These are phyloP conservation scores for Lasioglossum oenotherae DNA, from an alignment of 2,888 invertebrate species.

Conservation along the genomic window DNA sequence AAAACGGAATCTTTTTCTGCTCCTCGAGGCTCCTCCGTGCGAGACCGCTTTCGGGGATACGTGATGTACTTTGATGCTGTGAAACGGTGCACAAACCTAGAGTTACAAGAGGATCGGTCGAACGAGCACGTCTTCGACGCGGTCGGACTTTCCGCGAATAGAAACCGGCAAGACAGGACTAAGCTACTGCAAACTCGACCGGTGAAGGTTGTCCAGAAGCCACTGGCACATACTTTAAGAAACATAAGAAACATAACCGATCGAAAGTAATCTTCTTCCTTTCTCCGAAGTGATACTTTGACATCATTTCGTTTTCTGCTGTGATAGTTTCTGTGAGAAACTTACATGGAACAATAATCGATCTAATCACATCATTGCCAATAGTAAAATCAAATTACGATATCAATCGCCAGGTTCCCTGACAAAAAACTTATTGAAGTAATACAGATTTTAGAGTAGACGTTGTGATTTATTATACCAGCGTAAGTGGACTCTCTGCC, in stretches of 20 bases:
- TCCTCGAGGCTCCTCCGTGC: neutral
- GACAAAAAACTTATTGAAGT: neutral
- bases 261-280: neutral
- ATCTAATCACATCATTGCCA: neutral
- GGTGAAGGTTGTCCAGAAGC: neutral
- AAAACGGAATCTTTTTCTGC: constrained; percentile 2
- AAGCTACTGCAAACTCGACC: neutral
- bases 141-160: neutral
- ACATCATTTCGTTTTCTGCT: neutral
- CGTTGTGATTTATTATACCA: neutral
- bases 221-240: neutral
- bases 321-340: neutral
- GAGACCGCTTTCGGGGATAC: neutral
- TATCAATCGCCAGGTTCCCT: neutral
- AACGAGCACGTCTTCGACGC: neutral
- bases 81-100: neutral
- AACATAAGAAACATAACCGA: neutral
- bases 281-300: neutral
- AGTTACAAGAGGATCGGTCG: neutral
- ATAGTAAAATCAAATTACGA: neutral
- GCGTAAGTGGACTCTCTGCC: neutral
- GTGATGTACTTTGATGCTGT: neutral
- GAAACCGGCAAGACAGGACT: neutral
- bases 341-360: neutral
- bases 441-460: neutral